Conservation (phyloP, 2,113 vertebrate genomes). For the Paramormyrops kingsleyae region DNA sequence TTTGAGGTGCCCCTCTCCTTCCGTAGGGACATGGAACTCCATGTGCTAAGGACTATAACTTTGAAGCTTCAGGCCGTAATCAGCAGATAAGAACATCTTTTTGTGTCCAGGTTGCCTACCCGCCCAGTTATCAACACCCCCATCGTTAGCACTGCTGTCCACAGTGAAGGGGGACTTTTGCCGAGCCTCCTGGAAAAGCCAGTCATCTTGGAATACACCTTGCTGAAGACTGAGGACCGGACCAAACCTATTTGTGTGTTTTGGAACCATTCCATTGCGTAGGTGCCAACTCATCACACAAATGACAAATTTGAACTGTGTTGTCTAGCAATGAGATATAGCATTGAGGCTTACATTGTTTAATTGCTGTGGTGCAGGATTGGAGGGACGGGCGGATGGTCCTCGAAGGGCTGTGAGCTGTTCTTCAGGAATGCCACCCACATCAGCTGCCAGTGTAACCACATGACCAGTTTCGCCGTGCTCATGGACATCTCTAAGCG, state of each 20-base stretch:
- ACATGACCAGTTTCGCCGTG: constrained; percentile 69
- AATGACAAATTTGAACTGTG: neutral
- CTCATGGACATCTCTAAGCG: constrained; percentile 82
- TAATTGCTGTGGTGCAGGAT: constrained; percentile 38
- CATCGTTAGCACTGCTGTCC: constrained; percentile 65
- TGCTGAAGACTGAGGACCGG: constrained; percentile 75
- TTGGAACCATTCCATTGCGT: constrained; percentile 81
- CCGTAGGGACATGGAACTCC: neutral
- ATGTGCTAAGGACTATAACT: neutral
- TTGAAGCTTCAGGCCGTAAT: neutral
- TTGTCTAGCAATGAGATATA: neutral
- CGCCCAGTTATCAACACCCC: constrained; percentile 79
- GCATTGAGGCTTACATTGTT: neutral
- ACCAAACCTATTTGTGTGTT: constrained; percentile 79
- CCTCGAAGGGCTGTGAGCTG: constrained; percentile 76
- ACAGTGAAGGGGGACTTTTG: constrained; percentile 52
- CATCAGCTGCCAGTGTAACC: constrained; percentile 69
- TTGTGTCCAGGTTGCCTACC: constrained; percentile 61
- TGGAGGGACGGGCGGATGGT: constrained; percentile 68
- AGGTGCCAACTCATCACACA: constrained; percentile 33
- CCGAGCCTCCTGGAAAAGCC: constrained; percentile 55
- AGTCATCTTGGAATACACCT: constrained; percentile 62
- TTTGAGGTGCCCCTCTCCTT: constrained; percentile 58
- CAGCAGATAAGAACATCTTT: neutral
- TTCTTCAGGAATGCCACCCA: constrained; percentile 70